Conservation (phyloP, 2,888 invertebrate genomes). For the Drosophila setosimentum region DNA sequence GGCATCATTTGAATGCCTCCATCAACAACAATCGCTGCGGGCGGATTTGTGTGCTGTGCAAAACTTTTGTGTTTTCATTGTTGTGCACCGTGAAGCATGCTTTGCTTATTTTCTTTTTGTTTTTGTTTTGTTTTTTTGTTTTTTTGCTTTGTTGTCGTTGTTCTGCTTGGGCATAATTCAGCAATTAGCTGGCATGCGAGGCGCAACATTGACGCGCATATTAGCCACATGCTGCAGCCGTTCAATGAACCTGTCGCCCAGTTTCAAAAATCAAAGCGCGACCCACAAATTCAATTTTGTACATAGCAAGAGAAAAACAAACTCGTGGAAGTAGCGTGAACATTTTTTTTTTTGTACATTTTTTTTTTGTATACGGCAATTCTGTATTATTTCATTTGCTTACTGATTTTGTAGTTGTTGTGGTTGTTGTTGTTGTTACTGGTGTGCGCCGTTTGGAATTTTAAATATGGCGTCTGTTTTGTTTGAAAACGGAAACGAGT, state of each 20-base stretch:
- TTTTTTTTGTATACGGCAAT: constrained; percentile 50
- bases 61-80: constrained; percentile 33
- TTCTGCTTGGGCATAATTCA: constrained; percentile 55
- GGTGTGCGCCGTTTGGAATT: constrained; percentile 72
- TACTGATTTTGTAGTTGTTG: constrained; percentile 39
- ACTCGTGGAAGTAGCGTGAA: constrained; percentile 55
- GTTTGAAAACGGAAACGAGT: constrained; percentile 81
- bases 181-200: constrained; percentile 63
- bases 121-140: not conserved
- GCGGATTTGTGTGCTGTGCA: constrained; percentile 15
- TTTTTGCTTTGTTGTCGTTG: not conserved
- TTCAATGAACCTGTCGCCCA: constrained; percentile 54
- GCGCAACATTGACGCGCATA: constrained; percentile 49
- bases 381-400: constrained; percentile 72
- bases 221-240: constrained; percentile 32
- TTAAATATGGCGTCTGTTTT: constrained; percentile 82
- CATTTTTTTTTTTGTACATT: constrained; percentile 41
- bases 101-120: constrained; percentile 16
- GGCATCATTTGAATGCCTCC: constrained; percentile 14
- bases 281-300: constrained; percentile 52
- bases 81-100: constrained; percentile 49
- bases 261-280: constrained; percentile 58
- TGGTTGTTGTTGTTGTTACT: constrained; percentile 30
- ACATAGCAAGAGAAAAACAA: constrained; percentile 24
- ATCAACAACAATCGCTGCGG: constrained; percentile 4